Base-by-base conservation (phyloP, 1,140 invertebrate species). In the Tetragonula clypearis region DNA sequence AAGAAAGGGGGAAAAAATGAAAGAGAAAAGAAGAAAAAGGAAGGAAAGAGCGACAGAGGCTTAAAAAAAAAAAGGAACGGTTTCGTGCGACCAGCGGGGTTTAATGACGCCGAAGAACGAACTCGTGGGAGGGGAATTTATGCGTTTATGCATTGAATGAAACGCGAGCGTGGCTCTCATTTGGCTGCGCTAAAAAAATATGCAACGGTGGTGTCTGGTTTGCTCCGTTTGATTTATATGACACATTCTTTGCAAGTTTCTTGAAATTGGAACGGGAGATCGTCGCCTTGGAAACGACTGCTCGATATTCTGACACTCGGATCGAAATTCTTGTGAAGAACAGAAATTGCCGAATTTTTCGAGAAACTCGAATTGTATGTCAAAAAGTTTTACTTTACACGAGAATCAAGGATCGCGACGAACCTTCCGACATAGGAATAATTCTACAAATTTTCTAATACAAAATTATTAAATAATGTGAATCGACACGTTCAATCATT, bases 41-140 rank as follows among this genome's bases (percentile, higher is more conserved):
- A 17, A 17, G 17, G 15, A n/a, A 66, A 66, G 14, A 26, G 26
- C 62, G 26, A 66, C 26, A 66, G 6, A 35, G 81, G 21, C 21
- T n/a, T n/a, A n/a, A n/a, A n/a, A 30, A 58, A 23, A 30, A 26
- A 14, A 49, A 49, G 41, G 41, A 49, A 9, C 41, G 26, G 19
- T 80, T 58, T 69, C 78, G 78, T 80, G 79, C 68, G 68, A 72
- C 79, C 17, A 15, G 35, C 14, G 6, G 41, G 53, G 69, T 56
- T 73, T 81, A 73, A 81, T 53, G 69, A 81, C 41, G 69, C 41
- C 79, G 12, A 81, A 62, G 53, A 81, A 73, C 53, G 69, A 58
- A 73, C 68, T 26, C 19, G 21, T 4, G 6, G 19, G 58, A 73
- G 21, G 17, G 6, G 19, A 69, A 81, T 60, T 81, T 81, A 73